phyloP scores from a whole-genome alignment of 2,797 vertebrate genomes.

The Brotula barbata region DNA sequence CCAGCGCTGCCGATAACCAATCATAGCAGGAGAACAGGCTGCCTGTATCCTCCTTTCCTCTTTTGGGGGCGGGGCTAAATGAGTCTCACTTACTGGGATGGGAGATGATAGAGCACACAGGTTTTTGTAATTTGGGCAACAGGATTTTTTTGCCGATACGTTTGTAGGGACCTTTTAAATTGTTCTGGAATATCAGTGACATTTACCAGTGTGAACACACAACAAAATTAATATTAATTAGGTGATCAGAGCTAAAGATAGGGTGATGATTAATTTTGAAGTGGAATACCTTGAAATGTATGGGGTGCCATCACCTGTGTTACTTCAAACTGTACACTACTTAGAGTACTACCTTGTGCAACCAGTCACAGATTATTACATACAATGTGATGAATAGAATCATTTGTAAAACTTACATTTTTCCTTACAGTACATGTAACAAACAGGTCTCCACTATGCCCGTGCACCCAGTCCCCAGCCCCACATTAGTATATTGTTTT shows the following conservation, averaged over 20 bases:
- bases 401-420: background rate
- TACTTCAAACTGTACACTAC: background rate
- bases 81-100: constrained; percentile 61
- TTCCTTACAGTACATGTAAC: background rate
- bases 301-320: constrained; percentile 10
- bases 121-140: constrained; percentile 46
- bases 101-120: constrained; percentile 64
- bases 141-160: constrained; percentile 15
- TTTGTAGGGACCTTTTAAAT: constrained; percentile 14
- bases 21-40: constrained; percentile 73
- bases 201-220: constrained; percentile 26
- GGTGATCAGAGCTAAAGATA: constrained; percentile 4
- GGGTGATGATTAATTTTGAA: background rate
- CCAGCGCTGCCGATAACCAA: constrained; percentile 80
- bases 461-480: background rate
- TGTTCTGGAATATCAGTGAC: constrained; percentile 6
- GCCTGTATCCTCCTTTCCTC: constrained; percentile 69
- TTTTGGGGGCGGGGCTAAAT: constrained; percentile 64
- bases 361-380: constrained; percentile 33
- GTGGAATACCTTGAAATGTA: background rate
- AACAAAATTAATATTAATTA: background rate
- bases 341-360: constrained; percentile 33
- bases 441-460: background rate
- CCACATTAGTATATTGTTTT: background rate
- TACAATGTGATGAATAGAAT: background rate